Base-by-base conservation (phyloP, 1,140 invertebrate species). In the Lepidurus apus region DNA sequence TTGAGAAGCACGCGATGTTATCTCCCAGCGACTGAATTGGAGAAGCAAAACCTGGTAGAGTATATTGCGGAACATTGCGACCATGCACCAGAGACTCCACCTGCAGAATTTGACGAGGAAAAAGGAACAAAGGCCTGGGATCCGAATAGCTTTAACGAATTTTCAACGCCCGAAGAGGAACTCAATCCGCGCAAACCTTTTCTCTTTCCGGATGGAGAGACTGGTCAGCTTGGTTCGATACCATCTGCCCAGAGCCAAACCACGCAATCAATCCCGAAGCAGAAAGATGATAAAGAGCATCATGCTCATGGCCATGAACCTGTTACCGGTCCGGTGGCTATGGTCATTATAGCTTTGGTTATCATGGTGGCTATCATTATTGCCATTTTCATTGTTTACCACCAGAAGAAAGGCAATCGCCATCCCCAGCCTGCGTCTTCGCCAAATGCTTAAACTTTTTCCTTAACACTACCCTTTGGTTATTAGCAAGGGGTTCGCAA, bases 321-420 rank as follows among this genome's bases (percentile, higher is more conserved):
- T 13, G 21, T 65, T 13, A 65, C 53, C 17, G 53, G 53, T 1
- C 53, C 53, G 17, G 21, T 65, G 17, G 53, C 21, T 3, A 65
- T 65, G 53, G 53, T 65, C 21, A 65, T 65, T n/a, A 65, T 65
- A 13, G 53, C 53, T 21, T 65, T 65, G 21, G 3, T 65, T 65
- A 65, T 65, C 21, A 65, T 65, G 53, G 53, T 65, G 53, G 53
- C 53, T 65, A 65, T 65, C 13, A 7, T 65, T 13, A 65, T 65
- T n/a, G 53, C 53, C 6, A 65, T 65, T 17, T 65, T 65, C 21
- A 65, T 65, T 65, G 53, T 65, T 65, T 65, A 65, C 53, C 53
- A n/a, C 21, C 53, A 65, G n/a, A 65, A 65, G 3, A 65, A 65
- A 21, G 1, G 21, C 53, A 65, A 9, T 0, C 17, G 17, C 13